Percentiles rank a stretch among this genome's conserved stretches.
Evolutionary conservation across 2,113 vertebrate genomes (phyloP).

Genomic region (Aldabrachelys gigantea): DNA sequence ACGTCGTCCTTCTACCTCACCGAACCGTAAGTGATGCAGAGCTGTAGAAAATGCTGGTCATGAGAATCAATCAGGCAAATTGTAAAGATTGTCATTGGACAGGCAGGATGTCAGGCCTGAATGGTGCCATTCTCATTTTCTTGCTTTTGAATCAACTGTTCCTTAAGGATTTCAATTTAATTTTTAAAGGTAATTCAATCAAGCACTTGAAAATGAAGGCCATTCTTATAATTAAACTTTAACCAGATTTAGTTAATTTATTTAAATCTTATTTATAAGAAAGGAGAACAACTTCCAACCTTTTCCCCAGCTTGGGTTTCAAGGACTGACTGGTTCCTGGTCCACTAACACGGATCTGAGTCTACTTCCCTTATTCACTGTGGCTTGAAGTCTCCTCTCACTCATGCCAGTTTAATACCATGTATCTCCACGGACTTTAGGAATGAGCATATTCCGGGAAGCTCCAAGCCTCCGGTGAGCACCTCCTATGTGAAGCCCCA

Average conservation of each 20-base stretch:
- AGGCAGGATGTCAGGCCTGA: conserved; percentile 48
- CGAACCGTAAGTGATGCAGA: not conserved
- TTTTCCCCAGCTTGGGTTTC: not conserved
- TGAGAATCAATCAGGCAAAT: conserved; percentile 21
- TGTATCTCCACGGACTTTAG: not conserved
- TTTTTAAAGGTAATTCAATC: conserved; percentile 74
- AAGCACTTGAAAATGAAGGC: conserved; percentile 54
- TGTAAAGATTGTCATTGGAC: conserved; percentile 51
- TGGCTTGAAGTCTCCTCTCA: not conserved
- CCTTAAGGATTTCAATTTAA: conserved; percentile 66
- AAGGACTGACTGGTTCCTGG: not conserved
- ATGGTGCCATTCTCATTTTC: conserved; percentile 62
- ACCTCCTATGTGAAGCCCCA: not conserved
- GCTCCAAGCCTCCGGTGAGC: not conserved
- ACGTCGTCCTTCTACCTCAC: not conserved
- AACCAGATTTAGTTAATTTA: conserved; percentile 29
- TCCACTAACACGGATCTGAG: not conserved
- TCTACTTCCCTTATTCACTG: not conserved
- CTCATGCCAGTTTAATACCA: not conserved
- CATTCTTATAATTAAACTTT: conserved; percentile 65
- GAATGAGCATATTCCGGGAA: not conserved
- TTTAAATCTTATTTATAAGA: not conserved
- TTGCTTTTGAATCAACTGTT: conserved; percentile 55
- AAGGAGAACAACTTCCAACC: not conserved
- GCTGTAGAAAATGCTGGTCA: not conserved